These are phyloP conservation scores for Latrodectus geometricus DNA, from an alignment of 1,140 invertebrate species.

Conservation along the genomic window DNA sequence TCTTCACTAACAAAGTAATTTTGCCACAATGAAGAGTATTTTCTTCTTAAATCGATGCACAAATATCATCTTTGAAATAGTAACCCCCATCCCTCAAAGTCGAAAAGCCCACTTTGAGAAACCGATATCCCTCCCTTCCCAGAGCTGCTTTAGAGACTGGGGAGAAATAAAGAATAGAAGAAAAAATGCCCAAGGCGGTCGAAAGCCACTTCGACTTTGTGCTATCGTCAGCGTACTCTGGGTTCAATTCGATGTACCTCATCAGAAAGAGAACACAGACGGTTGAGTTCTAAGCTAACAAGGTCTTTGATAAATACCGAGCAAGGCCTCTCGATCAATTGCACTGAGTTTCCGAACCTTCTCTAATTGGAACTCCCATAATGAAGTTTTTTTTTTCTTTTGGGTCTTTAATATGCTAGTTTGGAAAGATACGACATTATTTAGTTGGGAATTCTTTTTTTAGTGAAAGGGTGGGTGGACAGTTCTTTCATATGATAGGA, in stretches of 20 bases:
- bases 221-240: slow-evolving; percentile 42
- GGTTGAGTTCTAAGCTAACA: slow-evolving; percentile 60
- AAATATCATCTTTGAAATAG: too few relatives aligned
- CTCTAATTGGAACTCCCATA: slow-evolving; percentile 57
- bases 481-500: background rate
- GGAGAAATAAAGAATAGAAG: slow-evolving; percentile 33
- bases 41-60: too few relatives aligned
- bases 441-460: background rate
- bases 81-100: too few relatives aligned
- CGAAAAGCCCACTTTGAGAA: too few relatives aligned
- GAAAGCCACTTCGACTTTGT: slow-evolving; percentile 49
- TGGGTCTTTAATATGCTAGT: slow-evolving; percentile 54
- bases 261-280: slow-evolving; percentile 47
- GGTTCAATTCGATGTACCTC: slow-evolving; percentile 53
- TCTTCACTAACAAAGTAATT: too few relatives aligned
- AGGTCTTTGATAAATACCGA: slow-evolving; percentile 58
- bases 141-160: slow-evolving; percentile 24
- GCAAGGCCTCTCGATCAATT: slow-evolving; percentile 53
- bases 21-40: too few relatives aligned
- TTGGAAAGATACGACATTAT: slow-evolving; percentile 46
- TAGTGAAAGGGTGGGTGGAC: background rate
- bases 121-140: background rate
- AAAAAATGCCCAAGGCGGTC: slow-evolving; percentile 28
- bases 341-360: slow-evolving; percentile 44
- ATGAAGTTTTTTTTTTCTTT: slow-evolving; percentile 51